Evolutionary conservation across 2,888 invertebrate genomes (phyloP).

Genomic region (Matsumyia berberina): DNA sequence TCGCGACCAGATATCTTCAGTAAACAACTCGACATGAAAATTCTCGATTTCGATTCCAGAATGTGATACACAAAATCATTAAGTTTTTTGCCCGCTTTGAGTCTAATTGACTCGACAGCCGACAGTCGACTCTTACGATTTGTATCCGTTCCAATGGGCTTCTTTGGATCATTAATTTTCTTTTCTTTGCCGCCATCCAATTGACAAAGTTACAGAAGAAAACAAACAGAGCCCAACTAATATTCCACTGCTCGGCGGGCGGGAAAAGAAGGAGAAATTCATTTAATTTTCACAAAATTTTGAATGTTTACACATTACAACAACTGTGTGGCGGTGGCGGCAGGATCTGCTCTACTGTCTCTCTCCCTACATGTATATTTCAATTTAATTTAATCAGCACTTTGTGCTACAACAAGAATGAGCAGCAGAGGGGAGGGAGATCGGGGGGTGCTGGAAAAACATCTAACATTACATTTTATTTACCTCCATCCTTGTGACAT

Average conservation of each 20-base stretch:
- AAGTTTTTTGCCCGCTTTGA: neutral
- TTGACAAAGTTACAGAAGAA: constrained; percentile 47
- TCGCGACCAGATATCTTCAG: neutral
- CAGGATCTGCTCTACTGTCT: neutral
- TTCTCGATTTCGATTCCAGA: neutral
- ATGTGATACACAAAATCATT: neutral
- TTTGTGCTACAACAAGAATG: constrained; percentile 41
- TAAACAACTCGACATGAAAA: neutral
- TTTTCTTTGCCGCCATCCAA: constrained; percentile 13
- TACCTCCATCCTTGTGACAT: constrained; percentile 65
- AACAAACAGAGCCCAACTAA: constrained; percentile 38
- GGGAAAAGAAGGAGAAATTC: constrained; percentile 34
- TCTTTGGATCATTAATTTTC: constrained; percentile 44
- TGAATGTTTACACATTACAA: constrained; percentile 42
- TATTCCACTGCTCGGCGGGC: constrained; percentile 17
- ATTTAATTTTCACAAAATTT: constrained; percentile 63
- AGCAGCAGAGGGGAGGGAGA: neutral
- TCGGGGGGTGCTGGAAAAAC: neutral
- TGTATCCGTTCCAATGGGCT: constrained; percentile 2
- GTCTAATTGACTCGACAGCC: neutral
- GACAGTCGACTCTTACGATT: neutral
- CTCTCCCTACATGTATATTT: constrained; percentile 39
- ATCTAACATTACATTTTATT: constrained; percentile 70
- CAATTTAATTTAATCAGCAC: constrained; percentile 75
- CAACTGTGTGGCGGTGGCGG: neutral